Conservation (phyloP, 2,797 vertebrate species). For the Sylvilagus floridanus region DNA sequence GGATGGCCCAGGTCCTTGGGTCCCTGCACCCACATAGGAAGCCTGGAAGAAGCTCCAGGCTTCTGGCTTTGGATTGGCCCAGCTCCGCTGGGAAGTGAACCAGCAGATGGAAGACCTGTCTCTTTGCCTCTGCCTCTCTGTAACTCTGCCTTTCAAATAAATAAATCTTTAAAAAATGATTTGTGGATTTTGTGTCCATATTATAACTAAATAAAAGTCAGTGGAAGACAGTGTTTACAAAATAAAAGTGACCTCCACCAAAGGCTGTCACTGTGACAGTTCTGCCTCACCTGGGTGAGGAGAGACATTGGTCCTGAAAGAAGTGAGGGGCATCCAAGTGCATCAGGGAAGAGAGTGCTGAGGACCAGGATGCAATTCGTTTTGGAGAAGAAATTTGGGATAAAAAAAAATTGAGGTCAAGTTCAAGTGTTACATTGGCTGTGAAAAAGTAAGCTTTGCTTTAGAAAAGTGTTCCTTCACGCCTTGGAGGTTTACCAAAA, state of each 20-base stretch:
- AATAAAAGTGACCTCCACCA: background rate
- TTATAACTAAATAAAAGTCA: constrained; percentile 13
- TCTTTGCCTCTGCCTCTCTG: too few relatives aligned
- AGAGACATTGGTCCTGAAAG: background rate
- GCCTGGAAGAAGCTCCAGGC: too few relatives aligned
- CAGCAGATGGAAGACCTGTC: too few relatives aligned
- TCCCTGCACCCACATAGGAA: too few relatives aligned
- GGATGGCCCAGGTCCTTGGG: too few relatives aligned
- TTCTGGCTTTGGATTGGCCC: too few relatives aligned
- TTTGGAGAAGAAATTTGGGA: constrained; percentile 30
- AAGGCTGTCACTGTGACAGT: background rate
- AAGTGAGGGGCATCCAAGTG: background rate
- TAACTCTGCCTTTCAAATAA: too few relatives aligned
- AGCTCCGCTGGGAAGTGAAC: too few relatives aligned
- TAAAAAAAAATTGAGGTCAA: background rate
- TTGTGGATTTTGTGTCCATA: background rate
- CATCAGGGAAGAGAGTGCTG: background rate
- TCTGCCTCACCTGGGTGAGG: background rate
- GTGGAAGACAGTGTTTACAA: background rate
- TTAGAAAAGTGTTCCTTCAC: background rate
- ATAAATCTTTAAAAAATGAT: too few relatives aligned
- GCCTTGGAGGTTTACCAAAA: background rate
- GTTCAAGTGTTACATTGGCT: background rate
- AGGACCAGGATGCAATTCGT: background rate
- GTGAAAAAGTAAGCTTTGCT: background rate